phyloP scores from a whole-genome alignment of 1,140 invertebrate genomes.

The Camponotus vicinus region DNA sequence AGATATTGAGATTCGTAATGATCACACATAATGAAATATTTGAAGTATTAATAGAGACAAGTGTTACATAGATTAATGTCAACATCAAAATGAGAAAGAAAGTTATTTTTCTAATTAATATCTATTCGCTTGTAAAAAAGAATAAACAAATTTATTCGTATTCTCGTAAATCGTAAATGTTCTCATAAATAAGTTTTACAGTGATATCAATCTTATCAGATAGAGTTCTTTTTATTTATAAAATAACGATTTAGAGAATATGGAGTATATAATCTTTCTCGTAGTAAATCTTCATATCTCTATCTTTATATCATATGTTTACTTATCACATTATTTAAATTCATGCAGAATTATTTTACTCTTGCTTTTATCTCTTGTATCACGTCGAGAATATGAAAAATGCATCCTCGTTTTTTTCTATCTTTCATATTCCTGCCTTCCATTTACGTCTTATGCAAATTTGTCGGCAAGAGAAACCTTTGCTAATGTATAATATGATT shows the following conservation, averaged over 20 bases:
- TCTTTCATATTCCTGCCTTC: not conserved
- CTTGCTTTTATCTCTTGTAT: not conserved
- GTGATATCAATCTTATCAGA: not conserved
- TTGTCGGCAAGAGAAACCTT: not conserved
- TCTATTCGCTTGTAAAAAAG: not conserved
- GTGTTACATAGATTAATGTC: no score
- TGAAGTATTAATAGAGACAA: not conserved
- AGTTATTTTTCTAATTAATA: not conserved
- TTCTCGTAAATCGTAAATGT: not conserved
- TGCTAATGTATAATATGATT: not conserved
- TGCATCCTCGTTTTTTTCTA: not conserved
- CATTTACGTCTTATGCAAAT: slow-evolving; percentile 2
- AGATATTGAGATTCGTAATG: not conserved
- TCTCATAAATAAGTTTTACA: not conserved
- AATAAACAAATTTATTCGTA: not conserved
- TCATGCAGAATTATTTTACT: not conserved
- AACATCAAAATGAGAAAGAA: not conserved
- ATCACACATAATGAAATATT: not conserved
- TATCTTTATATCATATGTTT: not conserved
- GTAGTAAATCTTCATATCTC: not conserved
- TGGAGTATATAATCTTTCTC: not conserved
- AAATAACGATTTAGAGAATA: not conserved
- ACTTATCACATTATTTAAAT: slow-evolving; percentile 18
- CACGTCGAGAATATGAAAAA: not conserved
- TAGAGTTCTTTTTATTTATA: not conserved